phyloP scores from a whole-genome alignment of 2,888 invertebrate genomes.

The Eretmocerus hayati region DNA sequence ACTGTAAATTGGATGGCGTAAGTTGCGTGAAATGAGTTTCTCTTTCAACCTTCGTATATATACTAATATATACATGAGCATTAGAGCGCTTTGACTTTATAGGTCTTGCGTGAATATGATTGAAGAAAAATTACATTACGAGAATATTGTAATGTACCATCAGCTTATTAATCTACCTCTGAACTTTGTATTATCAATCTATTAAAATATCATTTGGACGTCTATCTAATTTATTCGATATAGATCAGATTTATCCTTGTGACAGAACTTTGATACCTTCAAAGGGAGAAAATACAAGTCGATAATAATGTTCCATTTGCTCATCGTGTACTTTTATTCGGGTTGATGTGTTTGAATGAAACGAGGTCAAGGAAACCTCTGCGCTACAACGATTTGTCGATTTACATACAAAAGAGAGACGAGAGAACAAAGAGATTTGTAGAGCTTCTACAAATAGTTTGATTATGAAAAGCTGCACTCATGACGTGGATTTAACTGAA shows the following conservation, averaged over 20 bases:
- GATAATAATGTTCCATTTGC: too few relatives aligned
- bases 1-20: conserved; percentile 20
- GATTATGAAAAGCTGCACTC: too few relatives aligned
- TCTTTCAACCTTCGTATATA: conserved; percentile 10
- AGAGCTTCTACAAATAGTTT: too few relatives aligned
- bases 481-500: too few relatives aligned
- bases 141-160: conserved; percentile 3
- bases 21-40: conserved; percentile 23
- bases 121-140: conserved; percentile 14
- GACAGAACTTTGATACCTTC: neutral
- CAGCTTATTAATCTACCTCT: neutral
- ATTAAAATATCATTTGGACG: conserved; percentile 6
- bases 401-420: too few relatives aligned
- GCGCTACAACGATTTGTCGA: too few relatives aligned
- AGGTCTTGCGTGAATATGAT: conserved; percentile 16
- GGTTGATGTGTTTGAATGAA: too few relatives aligned
- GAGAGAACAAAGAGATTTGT: too few relatives aligned
- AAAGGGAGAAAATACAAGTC: neutral
- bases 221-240: neutral
- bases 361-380: neutral
- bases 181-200: conserved; percentile 15
- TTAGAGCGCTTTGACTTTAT: conserved; percentile 1
- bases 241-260: neutral
- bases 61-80: too few relatives aligned
- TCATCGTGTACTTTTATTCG: too few relatives aligned